Conservation (phyloP, 2,113 vertebrate species). For the Sula dactylatra region DNA sequence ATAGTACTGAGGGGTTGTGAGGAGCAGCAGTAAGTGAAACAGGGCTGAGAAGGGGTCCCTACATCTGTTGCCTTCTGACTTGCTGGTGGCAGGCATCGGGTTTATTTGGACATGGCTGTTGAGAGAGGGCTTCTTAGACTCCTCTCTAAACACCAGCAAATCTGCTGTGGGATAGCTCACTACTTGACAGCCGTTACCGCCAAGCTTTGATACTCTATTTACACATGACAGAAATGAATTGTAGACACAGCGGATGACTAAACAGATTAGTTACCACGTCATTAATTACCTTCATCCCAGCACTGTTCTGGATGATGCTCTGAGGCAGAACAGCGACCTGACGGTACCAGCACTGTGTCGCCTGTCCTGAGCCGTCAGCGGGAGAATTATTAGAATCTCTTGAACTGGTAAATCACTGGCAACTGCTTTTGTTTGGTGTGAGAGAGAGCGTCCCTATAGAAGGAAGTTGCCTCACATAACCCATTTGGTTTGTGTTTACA, state of each 20-base stretch:
- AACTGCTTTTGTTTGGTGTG: background rate
- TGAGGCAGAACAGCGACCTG: background rate
- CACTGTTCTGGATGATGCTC: background rate
- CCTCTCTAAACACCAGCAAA: background rate
- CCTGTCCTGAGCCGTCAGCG: constrained; percentile 37
- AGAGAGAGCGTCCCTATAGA: background rate
- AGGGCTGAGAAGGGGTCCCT: background rate
- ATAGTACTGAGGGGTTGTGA: background rate
- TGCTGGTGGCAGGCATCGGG: accelerated
- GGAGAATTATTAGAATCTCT: constrained; percentile 45
- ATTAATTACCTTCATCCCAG: constrained; percentile 53
- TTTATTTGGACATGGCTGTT: background rate
- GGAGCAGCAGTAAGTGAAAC: background rate
- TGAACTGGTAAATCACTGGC: constrained; percentile 21
- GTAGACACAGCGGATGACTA: background rate
- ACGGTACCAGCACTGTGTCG: background rate
- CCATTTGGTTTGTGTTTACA: background rate
- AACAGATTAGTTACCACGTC: constrained; percentile 5
- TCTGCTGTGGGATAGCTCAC: background rate
- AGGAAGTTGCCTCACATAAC: background rate
- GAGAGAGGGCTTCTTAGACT: background rate
- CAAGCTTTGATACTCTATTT: background rate
- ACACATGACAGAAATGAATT: background rate
- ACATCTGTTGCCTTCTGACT: accelerated
- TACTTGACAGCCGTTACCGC: background rate